phyloP scores from a whole-genome alignment of 2,797 vertebrate genomes.

The Myiotriccus ornatus region DNA sequence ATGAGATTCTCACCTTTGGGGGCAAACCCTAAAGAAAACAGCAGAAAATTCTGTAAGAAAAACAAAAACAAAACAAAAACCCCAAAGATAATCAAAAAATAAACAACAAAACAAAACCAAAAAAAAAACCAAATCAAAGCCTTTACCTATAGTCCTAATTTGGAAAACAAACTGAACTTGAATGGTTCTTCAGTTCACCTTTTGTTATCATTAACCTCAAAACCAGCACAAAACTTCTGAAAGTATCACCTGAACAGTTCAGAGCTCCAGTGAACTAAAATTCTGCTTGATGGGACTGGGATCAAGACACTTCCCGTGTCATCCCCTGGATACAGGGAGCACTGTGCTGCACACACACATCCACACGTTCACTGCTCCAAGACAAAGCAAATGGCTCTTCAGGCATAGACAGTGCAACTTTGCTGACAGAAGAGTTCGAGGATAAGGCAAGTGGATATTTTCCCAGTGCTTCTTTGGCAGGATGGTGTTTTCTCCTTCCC shows the following conservation, averaged over 20 bases:
- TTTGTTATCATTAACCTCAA: neutral
- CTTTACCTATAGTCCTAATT: neutral
- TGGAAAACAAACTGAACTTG: neutral
- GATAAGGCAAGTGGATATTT: neutral
- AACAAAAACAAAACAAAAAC: neutral
- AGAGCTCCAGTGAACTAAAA: neutral
- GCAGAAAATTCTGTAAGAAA: neutral
- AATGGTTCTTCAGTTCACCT: neutral
- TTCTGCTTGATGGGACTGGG: neutral
- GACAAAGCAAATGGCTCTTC: neutral
- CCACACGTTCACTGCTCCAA: fast-evolving
- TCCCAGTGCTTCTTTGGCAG: fast-evolving
- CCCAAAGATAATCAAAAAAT: too few relatives aligned
- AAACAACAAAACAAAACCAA: too few relatives aligned
- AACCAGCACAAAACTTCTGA: neutral
- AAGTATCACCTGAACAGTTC: neutral
- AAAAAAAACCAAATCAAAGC: neutral
- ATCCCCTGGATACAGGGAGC: fast-evolving
- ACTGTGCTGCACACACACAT: neutral
- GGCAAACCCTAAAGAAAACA: neutral
- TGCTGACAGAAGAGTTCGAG: neutral
- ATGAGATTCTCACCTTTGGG: neutral
- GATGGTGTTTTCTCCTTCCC: neutral
- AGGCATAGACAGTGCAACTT: neutral
- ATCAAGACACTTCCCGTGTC: neutral